Conservation (phyloP, 92 coral and sea anemone species). For the Plumapathes pennacea region DNA sequence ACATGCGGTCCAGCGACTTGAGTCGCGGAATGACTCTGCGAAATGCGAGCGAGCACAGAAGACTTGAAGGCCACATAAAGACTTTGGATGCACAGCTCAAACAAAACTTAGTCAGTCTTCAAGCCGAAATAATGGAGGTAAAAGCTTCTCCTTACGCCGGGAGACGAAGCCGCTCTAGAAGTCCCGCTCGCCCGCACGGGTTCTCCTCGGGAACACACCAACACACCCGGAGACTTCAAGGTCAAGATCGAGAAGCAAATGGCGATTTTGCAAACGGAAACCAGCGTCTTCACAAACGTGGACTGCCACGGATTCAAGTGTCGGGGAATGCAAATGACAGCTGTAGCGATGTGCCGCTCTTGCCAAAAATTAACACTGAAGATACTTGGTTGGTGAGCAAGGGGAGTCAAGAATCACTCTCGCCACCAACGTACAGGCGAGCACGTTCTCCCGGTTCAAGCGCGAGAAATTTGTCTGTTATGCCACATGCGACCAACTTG, state of each 20-base stretch:
- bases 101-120: conserved; percentile 74
- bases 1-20: conserved; percentile 55
- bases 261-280: conserved; percentile 1
- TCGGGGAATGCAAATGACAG: too few species aligned
- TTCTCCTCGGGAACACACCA: not conserved
- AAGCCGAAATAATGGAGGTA: conserved; percentile 80
- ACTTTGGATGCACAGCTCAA: conserved; percentile 72
- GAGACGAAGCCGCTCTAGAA: too few species aligned
- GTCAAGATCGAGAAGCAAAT: not conserved
- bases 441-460: too few species aligned
- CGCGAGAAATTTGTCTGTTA: too few species aligned
- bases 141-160: conserved; percentile 40
- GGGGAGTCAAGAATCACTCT: not conserved
- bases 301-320: too few species aligned
- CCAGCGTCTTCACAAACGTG: not conserved
- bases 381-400: too few species aligned
- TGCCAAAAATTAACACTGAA: conserved; percentile 44
- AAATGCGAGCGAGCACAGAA: conserved; percentile 79
- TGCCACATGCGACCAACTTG: conserved; percentile 6
- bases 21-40: conserved; percentile 71
- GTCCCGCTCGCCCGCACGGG: conserved; percentile 1
- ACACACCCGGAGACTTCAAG: not conserved
- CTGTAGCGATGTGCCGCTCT: too few species aligned
- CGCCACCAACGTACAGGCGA: too few species aligned
- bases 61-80: conserved; percentile 65